Evolutionary conservation across 1,140 invertebrate genomes (phyloP), one percentile per base, ranked within the genome.

Genomic region (Eurosta solidaginis): DNA sequence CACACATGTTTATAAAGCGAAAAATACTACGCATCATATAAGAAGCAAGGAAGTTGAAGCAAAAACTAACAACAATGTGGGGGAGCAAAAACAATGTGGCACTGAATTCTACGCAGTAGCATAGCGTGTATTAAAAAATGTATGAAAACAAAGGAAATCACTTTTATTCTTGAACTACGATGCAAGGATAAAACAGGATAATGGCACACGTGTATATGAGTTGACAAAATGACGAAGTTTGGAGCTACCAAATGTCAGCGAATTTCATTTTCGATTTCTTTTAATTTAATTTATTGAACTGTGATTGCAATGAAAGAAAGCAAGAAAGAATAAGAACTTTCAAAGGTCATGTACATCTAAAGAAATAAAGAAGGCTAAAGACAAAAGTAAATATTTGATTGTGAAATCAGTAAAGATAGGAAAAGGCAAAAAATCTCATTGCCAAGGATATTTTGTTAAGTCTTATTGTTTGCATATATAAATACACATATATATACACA

Each of bases 191-290:
- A 1, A 40, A 9, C 3, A 14, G 29, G 9, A 14, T 68, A 68
- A 68, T 68, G 27, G 36, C 59, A 17, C 59, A 68, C n/a, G 36
- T 68, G 59, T 2, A 68, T 68, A n/a, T 68, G 59, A 68, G 59
- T 68, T 68, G 59, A 68, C 59, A 68, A 68, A 68, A 68, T 33
- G 33, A 36, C 4, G 52, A 27, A n/a, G 7, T 7, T 68, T 68
- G 59, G 33, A 42, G 59, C 59, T 68, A 68, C 59, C 59, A 68
- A 68, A 68, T 68, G 59, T 68, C 33, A 68, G 59, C 59, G 59
- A 68, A 33, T 68, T 68, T 40, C 33, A 2, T 47, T 47, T 9
- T 17, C 45, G 45, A 3, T 47, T 47, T 12, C 45, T 3, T 20
- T 40, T 68, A 27, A 20, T 20, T 40, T 27, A 36, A 20, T 59